A percentile compares a stretch with the other conserved stretches of the same genome.
Evolutionary conservation across 2,113 vertebrate species (phyloP).

Genomic region (Eupsittula cactorum): DNA sequence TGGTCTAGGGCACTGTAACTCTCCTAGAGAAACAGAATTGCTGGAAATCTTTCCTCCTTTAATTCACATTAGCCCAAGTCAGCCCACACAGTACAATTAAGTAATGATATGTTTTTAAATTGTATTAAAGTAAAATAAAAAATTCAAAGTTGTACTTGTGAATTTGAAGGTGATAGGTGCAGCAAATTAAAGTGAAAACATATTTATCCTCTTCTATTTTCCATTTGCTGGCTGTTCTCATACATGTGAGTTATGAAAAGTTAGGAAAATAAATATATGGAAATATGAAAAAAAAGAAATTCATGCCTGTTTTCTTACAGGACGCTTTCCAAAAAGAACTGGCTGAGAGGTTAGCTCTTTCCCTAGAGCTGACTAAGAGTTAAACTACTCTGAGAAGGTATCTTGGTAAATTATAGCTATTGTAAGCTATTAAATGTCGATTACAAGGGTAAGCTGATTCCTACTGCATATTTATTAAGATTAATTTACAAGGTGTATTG

Average conservation of each 20-base stretch:
- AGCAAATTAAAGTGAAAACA: neutral
- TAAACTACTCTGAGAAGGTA: conserved; percentile 21
- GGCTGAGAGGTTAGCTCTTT: neutral
- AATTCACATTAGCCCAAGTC: neutral
- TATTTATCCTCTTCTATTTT: neutral
- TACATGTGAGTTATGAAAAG: neutral
- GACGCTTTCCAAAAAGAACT: neutral
- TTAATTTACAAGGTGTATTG: conserved; percentile 53
- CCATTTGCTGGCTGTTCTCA: neutral
- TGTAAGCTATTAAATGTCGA: conserved; percentile 1
- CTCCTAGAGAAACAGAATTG: neutral
- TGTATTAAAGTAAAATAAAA: neutral
- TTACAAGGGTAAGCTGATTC: conserved; percentile 19
- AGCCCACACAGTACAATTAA: conserved; percentile 2
- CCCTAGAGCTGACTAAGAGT: conserved; percentile 18
- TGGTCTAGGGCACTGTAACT: neutral
- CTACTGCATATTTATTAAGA: conserved; percentile 66
- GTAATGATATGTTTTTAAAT: conserved; percentile 11
- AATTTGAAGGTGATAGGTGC: neutral
- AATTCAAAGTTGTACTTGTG: neutral
- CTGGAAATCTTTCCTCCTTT: neutral
- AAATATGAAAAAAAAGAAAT: neutral
- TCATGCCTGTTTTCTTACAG: neutral
- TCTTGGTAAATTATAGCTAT: neutral
- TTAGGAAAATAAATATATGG: neutral